Percentiles rank a stretch among this genome's conserved stretches.
These are phyloP conservation scores for Novumbra hubbsi DNA, from an alignment of 2,797 vertebrate species.

Conservation along the genomic window DNA sequence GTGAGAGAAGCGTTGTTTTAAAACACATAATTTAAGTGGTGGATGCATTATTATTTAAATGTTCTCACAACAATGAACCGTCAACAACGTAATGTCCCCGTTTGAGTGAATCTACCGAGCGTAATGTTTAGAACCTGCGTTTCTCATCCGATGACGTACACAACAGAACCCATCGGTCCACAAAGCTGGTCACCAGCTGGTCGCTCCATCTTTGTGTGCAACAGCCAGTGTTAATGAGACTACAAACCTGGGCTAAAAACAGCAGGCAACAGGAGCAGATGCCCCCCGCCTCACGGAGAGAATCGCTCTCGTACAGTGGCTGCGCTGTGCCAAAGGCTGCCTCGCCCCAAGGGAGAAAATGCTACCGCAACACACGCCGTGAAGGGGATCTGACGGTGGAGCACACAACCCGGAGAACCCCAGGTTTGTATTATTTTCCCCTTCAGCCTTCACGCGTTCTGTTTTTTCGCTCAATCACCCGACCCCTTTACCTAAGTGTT, in stretches of 20 bases:
- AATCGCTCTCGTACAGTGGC: constrained; percentile 16
- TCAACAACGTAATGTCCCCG: neutral
- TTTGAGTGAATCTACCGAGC: neutral
- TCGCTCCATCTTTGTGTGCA: constrained; percentile 41
- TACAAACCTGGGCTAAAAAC: constrained; percentile 57
- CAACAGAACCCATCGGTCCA: constrained; percentile 37
- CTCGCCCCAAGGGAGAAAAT: neutral
- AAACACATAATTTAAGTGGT: neutral
- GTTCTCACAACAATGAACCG: neutral
- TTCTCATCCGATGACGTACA: constrained; percentile 41
- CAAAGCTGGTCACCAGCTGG: constrained; percentile 51
- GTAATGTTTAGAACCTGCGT: neutral
- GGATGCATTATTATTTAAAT: too few relatives aligned
- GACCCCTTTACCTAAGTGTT: neutral
- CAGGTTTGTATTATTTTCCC: neutral
- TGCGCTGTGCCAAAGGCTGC: neutral
- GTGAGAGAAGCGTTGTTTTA: neutral
- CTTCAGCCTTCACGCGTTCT: neutral
- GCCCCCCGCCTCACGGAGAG: constrained; percentile 28
- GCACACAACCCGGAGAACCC: neutral
- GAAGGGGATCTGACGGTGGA: neutral
- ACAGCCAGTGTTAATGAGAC: constrained; percentile 60
- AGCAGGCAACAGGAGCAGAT: constrained; percentile 45
- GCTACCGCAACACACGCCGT: neutral
- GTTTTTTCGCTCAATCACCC: neutral